Evolutionary conservation across 2,797 vertebrate genomes (phyloP).

Genomic region (Anguilla megastoma): DNA sequence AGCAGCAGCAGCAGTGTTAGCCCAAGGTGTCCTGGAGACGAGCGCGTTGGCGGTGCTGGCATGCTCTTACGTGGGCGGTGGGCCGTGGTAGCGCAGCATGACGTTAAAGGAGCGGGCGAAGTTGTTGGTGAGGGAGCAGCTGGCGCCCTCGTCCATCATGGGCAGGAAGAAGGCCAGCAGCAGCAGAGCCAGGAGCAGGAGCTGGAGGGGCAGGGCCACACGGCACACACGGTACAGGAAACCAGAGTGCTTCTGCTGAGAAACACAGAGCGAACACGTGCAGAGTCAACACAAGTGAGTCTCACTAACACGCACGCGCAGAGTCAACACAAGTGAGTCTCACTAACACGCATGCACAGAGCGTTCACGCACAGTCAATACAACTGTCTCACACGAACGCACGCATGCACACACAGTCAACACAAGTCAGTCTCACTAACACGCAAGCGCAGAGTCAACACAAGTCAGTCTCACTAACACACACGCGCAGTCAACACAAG

Average conservation of each 20-base stretch:
- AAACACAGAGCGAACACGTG: slow-evolving; percentile 37
- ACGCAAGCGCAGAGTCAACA: background rate
- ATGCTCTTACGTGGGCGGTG: slow-evolving; percentile 81
- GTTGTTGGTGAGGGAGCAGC: slow-evolving; percentile 89
- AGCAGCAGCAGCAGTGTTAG: background rate
- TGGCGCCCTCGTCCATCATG: slow-evolving; percentile 72
- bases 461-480: background rate
- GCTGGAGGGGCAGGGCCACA: slow-evolving; percentile 80
- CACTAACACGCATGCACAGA: no score
- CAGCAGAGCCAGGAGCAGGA: slow-evolving; percentile 81
- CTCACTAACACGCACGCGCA: background rate
- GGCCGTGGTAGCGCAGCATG: slow-evolving; percentile 85
- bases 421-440: background rate
- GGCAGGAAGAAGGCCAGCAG: slow-evolving; percentile 86
- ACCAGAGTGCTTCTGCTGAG: slow-evolving; percentile 64
- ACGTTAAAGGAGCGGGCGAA: slow-evolving; percentile 88
- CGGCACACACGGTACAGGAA: slow-evolving; percentile 76
- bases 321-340: no score
- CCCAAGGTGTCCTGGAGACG: background rate
- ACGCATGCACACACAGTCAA: background rate
- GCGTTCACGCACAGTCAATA: background rate
- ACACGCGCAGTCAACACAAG: background rate
- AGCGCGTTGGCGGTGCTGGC: background rate
- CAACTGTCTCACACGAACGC: background rate
- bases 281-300: background rate